Evolutionary conservation across 1,140 invertebrate species (phyloP), one percentile per base, ranked within the genome.

Genomic region (Mycetomoellerius zeteki): DNA sequence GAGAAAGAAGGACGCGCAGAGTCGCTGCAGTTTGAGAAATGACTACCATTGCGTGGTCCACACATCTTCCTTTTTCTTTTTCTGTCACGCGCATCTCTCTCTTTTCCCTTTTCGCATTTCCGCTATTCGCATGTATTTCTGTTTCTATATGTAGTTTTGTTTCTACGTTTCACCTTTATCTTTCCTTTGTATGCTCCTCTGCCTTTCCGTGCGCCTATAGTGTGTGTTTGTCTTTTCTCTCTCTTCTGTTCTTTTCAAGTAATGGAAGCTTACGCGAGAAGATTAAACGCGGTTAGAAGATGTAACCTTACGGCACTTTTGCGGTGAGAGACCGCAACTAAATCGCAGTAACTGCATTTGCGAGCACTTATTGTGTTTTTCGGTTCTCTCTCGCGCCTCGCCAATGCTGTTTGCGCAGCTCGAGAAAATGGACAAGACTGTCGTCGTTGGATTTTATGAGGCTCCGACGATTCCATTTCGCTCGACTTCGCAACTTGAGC

Each of bases 1-100:
- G n/a, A 27, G 52, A 54, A 33, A 54, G 30, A 72, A 37, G 67
- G 30, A 24, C 4, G 47, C 30, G 47, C 30, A 2, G 76, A 67
- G 85, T 65, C 52, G 43, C 19, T 85, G 27, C 86, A 75, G 64
- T 84, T 89, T 89, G 90, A 88, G 86, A 89, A 91, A 91, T 89
- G 90, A 89, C 84, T 50, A 73, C 27, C 69, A n/a, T 84, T 75
- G 80, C 71, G 58, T 52, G 72, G 71, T 87, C 62, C 54, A n/a
- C n/a, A n/a, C n/a, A 71, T 84, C 80, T 65, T 84, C 86, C 50
- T 72, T 21, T 30, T 30, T 24, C 43, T 52, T 85, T 75, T 71
- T 73, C 54, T 21, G 16, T 65, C 58, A n/a, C 67, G 27, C 30
- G 47, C 27, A 24, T 43, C 56, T 7, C 16, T 60, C 77, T 27